Percentiles rank a stretch among this genome's conserved stretches.
phyloP scores from a whole-genome alignment of 1,140 invertebrate species.

The Drosophila mayri region DNA sequence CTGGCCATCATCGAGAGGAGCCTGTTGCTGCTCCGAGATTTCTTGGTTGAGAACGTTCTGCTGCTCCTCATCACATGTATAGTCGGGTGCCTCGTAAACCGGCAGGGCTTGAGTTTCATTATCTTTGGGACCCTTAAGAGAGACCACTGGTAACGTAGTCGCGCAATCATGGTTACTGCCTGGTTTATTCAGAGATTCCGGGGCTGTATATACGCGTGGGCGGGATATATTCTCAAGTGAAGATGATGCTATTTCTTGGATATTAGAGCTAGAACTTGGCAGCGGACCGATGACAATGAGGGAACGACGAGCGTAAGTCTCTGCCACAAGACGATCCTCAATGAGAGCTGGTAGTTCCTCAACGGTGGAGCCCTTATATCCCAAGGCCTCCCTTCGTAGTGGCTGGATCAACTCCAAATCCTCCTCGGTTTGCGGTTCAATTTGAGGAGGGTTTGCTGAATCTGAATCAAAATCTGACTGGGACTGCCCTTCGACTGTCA shows the following conservation, averaged over 20 bases:
- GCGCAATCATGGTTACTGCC: too few species aligned
- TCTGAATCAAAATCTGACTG: background rate
- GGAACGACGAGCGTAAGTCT: background rate
- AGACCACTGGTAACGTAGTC: slow-evolving; percentile 15
- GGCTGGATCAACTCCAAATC: background rate
- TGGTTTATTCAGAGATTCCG: background rate
- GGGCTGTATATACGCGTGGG: background rate
- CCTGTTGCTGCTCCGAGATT: slow-evolving; percentile 41
- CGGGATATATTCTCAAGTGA: background rate
- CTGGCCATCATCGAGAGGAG: background rate
- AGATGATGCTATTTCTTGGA: background rate
- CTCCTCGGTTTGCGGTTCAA: background rate
- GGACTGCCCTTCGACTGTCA: background rate
- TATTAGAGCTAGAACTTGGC: slow-evolving; percentile 5
- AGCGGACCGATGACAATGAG: background rate
- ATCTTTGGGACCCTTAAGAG: slow-evolving; percentile 52
- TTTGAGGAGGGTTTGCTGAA: too few species aligned
- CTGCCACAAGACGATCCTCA: background rate
- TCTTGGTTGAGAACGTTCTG: slow-evolving; percentile 79
- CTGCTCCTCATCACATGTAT: slow-evolving; percentile 67
- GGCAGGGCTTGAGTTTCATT: slow-evolving; percentile 51
- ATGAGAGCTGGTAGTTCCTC: background rate
- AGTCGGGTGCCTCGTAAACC: slow-evolving; percentile 2
- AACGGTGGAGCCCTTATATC: background rate
- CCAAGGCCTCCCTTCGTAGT: background rate